Evolutionary conservation across 1,140 invertebrate species (phyloP), one percentile per base, ranked within the genome.

Genomic region (Spodoptera frugiperda): DNA sequence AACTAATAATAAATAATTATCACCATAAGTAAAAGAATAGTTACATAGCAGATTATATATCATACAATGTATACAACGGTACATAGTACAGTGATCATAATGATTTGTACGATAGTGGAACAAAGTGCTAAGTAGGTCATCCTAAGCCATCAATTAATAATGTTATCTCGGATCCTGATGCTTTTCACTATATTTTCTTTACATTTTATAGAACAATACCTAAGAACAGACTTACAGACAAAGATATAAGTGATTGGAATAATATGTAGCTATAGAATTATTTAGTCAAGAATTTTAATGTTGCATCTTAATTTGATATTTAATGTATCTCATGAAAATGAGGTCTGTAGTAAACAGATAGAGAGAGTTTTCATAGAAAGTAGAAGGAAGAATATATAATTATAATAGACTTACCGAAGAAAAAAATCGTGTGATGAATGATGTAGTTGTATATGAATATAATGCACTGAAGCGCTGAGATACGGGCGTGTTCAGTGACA

Each of bases 401-500:
- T 19, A 49, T 12, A 21, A 21, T 6, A 65, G 19, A 65, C 61
- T 65, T 21, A 65, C 61, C 61, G 48, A 48, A 11, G 61, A 48
- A 48, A 65, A 39, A 49, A 65, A 65, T 48, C 44, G 44, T 49
- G 44, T 48, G 61, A 49, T 25, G 61, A 9, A 49, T 25, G 33
- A 8, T 19, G 46, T 65, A 19, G 15, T 65, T 48, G 61, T 21
- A 11, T 65, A 6, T 65, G 17, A 65, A 14, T 48, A 19, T 14
- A n/a, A 11, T 39, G 14, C 55, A 21, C 68, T 46, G 19, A 14
- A n/a, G 5, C 15, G 46, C 5, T 8, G 54, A 10, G 21, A 61
- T 55, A 46, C 46, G 71, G 54, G 54, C 39, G 71, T 33, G 49
- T 73, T 57, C 71, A 73, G 55, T 4, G 48, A 11, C 55, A 48